Percentiles rank a stretch among this genome's conserved stretches.
phyloP scores from a whole-genome alignment of 2,888 invertebrate species.

The Drosophila paramelanica region DNA sequence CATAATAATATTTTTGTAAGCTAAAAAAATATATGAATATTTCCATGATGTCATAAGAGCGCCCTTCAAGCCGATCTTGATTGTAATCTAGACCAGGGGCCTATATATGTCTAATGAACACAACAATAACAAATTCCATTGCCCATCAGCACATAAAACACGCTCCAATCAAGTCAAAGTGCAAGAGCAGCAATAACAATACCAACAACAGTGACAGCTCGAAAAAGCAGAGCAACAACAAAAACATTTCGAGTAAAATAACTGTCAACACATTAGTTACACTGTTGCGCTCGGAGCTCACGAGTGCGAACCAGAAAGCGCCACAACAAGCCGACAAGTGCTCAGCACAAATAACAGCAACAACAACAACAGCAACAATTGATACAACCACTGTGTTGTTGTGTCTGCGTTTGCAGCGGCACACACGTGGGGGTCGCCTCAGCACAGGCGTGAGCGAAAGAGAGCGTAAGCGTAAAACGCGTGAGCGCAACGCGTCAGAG shows the following conservation, averaged over 20 bases:
- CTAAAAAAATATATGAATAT: conserved; percentile 13
- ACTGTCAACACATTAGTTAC: conserved; percentile 65
- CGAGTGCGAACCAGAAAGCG: conserved; percentile 50
- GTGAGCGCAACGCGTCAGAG: conserved; percentile 33
- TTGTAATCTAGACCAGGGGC: conserved; percentile 26
- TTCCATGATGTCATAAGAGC: conserved; percentile 56
- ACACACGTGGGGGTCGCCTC: conserved; percentile 70
- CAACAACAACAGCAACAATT: conserved; percentile 42
- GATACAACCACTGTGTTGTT: conserved; percentile 50
- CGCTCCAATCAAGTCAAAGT: conserved; percentile 63
- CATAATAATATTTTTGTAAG: conserved; percentile 5
- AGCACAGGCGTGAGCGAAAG: conserved; percentile 14
- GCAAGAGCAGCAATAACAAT: conserved; percentile 46
- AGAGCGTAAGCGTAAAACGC: conserved; percentile 23
- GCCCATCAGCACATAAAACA: conserved; percentile 44
- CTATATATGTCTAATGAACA: conserved; percentile 11
- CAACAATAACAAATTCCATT: conserved; percentile 34
- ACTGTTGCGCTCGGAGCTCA: conserved; percentile 50
- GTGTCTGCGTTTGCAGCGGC: conserved; percentile 39
- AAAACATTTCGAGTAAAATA: conserved; percentile 38
- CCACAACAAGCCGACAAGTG: conserved; percentile 71
- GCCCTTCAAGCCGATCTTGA: conserved; percentile 61
- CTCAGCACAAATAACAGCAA: conserved; percentile 32
- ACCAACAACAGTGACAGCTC: conserved; percentile 32
- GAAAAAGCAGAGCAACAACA: conserved; percentile 19